phyloP scores from a whole-genome alignment of 2,113 vertebrate genomes.

The Barbus barbus region DNA sequence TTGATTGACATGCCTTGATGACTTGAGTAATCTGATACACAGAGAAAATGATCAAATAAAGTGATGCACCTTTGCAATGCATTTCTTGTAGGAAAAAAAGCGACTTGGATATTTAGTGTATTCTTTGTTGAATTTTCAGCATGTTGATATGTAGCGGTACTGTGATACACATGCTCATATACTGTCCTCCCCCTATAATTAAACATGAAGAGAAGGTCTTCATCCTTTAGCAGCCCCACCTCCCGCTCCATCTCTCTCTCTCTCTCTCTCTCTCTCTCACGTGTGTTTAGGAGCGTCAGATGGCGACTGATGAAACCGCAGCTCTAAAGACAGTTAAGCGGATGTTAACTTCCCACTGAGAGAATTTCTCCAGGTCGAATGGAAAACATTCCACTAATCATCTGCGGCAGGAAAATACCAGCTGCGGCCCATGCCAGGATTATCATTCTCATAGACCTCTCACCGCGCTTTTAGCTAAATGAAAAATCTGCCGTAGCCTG shows the following conservation, averaged over 20 bases:
- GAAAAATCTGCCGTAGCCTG: slow-evolving; percentile 99
- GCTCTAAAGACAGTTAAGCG: slow-evolving; percentile 95
- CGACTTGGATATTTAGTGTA: too few species aligned
- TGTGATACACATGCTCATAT: neutral
- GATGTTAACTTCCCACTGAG: slow-evolving; percentile 99
- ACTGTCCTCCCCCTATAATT: slow-evolving; percentile 6
- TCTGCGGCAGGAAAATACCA: slow-evolving; percentile 94
- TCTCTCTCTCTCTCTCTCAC: slow-evolving; percentile 40
- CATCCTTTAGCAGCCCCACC: neutral
- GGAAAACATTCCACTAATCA: slow-evolving; percentile 99
- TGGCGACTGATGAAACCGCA: slow-evolving; percentile 89
- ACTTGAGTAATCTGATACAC: too few species aligned
- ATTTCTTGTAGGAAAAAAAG: too few species aligned
- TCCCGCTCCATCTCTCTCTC: slow-evolving; percentile 72
- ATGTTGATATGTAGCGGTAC: neutral
- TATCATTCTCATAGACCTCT: slow-evolving; percentile 99
- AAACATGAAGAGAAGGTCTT: slow-evolving; percentile 28
- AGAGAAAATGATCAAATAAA: neutral
- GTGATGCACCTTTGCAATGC: neutral
- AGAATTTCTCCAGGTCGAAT: slow-evolving; percentile 99
- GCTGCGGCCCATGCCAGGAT: slow-evolving; percentile 96
- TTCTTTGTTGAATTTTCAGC: neutral
- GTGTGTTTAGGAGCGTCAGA: slow-evolving; percentile 76
- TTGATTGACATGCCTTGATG: too few species aligned
- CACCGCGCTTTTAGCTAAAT: slow-evolving; percentile 99